These are phyloP conservation scores for Threskiornis aethiopicus DNA, from an alignment of 2,797 vertebrate genomes.

Conservation along the genomic window DNA sequence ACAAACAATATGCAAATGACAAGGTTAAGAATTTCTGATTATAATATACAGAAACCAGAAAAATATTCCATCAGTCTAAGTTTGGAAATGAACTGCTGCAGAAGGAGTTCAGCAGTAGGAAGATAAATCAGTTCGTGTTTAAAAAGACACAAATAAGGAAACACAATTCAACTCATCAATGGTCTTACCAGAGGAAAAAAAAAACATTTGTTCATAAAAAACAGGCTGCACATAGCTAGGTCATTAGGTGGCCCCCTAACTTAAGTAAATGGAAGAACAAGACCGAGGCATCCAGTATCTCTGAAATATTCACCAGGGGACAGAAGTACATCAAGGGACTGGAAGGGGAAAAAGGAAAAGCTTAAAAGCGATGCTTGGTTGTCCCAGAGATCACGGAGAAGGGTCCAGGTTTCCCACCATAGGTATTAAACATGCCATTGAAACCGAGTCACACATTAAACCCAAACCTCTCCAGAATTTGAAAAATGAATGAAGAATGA, in stretches of 20 bases:
- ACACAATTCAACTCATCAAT: neutral
- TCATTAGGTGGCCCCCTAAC: constrained; percentile 64
- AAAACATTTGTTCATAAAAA: neutral
- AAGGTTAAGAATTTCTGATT: neutral
- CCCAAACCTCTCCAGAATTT: neutral
- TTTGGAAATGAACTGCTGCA: neutral
- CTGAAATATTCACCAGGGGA: neutral
- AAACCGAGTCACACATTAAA: neutral
- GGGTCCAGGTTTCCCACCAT: neutral
- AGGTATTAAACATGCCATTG: neutral
- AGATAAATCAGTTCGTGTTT: neutral
- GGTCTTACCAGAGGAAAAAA: neutral
- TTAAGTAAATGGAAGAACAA: neutral
- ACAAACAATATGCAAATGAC: neutral
- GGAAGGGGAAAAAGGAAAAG: neutral
- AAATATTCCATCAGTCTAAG: neutral
- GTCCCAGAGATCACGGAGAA: neutral
- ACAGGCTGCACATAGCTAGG: neutral
- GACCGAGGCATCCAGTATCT: neutral
- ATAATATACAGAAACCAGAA: neutral
- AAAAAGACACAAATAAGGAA: neutral
- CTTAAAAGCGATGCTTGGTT: neutral
- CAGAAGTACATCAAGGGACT: neutral
- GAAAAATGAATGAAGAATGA: neutral
- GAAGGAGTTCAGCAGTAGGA: neutral